These are phyloP conservation scores for Pandemis cinnamomeana DNA, from an alignment of 2,888 invertebrate genomes.

Conservation along the genomic window DNA sequence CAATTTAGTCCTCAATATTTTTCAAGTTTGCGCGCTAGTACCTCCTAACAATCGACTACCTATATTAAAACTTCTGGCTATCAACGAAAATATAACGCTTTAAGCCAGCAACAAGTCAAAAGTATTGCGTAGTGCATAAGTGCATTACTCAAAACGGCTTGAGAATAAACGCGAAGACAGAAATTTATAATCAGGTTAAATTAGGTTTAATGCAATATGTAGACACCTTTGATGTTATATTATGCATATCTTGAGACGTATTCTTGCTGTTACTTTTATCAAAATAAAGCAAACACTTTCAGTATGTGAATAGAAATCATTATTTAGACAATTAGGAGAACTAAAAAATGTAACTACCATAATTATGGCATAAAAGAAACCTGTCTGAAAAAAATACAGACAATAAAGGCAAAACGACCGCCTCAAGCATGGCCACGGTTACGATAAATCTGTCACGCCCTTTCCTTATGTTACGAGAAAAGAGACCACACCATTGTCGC, in stretches of 20 bases:
- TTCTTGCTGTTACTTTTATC: too few species aligned
- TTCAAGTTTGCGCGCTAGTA: background rate
- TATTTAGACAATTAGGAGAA: background rate
- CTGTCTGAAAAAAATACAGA: slow-evolving; percentile 11
- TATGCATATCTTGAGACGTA: too few species aligned
- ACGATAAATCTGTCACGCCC: slow-evolving; percentile 26
- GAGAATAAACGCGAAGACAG: background rate
- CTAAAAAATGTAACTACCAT: background rate
- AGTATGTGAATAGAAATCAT: too few species aligned
- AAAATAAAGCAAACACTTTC: too few species aligned
- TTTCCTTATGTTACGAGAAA: slow-evolving; percentile 20
- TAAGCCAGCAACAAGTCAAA: background rate
- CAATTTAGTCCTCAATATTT: background rate
- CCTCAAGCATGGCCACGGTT: slow-evolving; percentile 7
- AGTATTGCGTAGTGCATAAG: background rate
- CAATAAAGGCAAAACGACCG: slow-evolving; percentile 19
- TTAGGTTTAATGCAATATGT: too few species aligned
- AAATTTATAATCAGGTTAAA: background rate
- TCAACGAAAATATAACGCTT: background rate
- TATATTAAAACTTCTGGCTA: background rate
- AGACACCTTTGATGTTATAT: too few species aligned
- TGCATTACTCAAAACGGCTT: background rate
- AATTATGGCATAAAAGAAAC: slow-evolving; percentile 2
- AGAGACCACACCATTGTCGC: slow-evolving; percentile 23
- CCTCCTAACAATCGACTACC: too few species aligned